Evolutionary conservation across 2,888 invertebrate species (phyloP).

Genomic region (Eristalis arbustorum): DNA sequence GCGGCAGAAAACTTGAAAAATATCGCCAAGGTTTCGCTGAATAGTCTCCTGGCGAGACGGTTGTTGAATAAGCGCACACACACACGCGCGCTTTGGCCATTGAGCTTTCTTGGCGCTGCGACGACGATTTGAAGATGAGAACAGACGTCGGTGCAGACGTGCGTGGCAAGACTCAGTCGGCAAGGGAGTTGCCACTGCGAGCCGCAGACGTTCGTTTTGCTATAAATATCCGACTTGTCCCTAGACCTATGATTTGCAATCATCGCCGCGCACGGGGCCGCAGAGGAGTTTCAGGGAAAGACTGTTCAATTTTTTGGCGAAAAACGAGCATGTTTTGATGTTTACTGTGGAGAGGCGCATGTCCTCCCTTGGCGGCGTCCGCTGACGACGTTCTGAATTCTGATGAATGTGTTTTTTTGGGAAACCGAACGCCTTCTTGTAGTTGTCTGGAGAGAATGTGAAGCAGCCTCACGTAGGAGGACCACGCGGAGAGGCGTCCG

Average conservation of each 20-base stretch:
- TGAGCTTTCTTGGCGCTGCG: background rate
- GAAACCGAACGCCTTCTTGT: too few species aligned
- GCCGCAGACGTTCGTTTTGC: background rate
- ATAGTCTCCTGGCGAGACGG: constrained; percentile 19
- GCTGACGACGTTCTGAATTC: too few species aligned
- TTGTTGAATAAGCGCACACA: background rate
- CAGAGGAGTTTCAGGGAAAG: background rate
- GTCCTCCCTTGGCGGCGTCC: too few species aligned
- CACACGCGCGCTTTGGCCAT: background rate
- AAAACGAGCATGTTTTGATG: background rate
- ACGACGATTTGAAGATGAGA: background rate
- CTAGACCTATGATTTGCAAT: background rate
- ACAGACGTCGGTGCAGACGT: background rate
- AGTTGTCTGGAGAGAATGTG: too few species aligned
- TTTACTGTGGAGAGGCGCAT: background rate
- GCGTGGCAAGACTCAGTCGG: background rate
- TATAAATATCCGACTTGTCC: background rate
- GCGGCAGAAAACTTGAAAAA: constrained; percentile 58
- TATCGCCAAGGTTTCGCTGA: constrained; percentile 41
- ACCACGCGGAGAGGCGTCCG: too few species aligned
- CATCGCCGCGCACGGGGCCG: background rate
- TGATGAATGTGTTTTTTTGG: too few species aligned
- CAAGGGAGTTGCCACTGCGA: background rate
- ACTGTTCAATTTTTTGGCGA: background rate
- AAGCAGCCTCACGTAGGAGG: too few species aligned